Conservation (phyloP, 2,888 invertebrate genomes). For the Heliconius hortense region DNA sequence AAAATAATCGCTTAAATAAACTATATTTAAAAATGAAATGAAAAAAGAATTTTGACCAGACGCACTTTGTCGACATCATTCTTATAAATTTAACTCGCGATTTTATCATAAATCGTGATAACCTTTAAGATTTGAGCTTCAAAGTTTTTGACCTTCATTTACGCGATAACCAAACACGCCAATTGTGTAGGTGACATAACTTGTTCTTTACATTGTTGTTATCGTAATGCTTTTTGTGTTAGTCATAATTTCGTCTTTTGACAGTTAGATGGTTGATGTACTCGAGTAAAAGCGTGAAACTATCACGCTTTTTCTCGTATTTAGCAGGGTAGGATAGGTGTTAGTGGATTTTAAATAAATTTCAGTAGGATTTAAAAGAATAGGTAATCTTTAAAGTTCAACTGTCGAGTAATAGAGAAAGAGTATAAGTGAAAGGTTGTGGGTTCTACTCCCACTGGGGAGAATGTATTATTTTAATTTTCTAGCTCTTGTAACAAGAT, state of each 20-base stretch:
- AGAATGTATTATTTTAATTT: too few relatives aligned
- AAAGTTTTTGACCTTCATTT: slow-evolving; percentile 4
- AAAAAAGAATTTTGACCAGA: too few relatives aligned
- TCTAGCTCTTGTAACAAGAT: too few relatives aligned
- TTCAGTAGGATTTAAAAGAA: neutral
- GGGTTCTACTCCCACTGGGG: too few relatives aligned
- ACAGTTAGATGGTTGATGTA: neutral
- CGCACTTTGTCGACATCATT: neutral
- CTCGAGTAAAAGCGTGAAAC: too few relatives aligned
- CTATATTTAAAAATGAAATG: too few relatives aligned
- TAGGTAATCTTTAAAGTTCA: neutral
- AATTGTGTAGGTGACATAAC: slow-evolving; percentile 12
- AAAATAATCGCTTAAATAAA: too few relatives aligned
- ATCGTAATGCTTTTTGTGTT: neutral
- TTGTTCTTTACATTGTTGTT: neutral
- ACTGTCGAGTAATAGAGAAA: too few relatives aligned
- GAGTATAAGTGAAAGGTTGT: too few relatives aligned
- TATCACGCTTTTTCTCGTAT: neutral
- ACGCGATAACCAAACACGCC: slow-evolving; percentile 9
- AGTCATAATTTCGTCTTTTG: neutral
- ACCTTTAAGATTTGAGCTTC: slow-evolving; percentile 8
- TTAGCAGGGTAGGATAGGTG: neutral
- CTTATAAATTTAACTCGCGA: neutral
- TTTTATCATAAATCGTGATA: slow-evolving; percentile 10
- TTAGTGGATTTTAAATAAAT: neutral